Evolutionary conservation across 1,140 invertebrate genomes (phyloP).

Genomic region (Philaenus spumarius): DNA sequence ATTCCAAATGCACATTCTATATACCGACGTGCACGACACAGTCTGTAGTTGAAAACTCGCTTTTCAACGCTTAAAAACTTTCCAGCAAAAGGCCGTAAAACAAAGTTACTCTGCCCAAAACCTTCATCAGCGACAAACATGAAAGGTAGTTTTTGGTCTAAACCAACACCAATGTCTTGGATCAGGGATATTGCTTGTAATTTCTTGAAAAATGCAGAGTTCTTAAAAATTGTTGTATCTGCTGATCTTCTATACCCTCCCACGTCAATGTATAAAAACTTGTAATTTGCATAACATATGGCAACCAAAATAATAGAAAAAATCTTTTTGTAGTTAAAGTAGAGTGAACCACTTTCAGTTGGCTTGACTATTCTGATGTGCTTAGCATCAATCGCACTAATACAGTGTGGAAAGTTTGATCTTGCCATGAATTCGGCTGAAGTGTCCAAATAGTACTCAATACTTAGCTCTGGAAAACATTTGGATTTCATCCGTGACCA

Average conservation of each 20-base stretch:
- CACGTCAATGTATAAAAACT: too few relatives aligned
- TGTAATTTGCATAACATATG: too few relatives aligned
- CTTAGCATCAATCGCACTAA: constrained; percentile 43
- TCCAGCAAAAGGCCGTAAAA: constrained; percentile 30
- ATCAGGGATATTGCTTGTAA: too few relatives aligned
- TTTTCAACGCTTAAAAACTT: constrained; percentile 23
- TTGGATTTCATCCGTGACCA: constrained; percentile 21
- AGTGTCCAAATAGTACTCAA: constrained; percentile 25
- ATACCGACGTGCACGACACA: constrained; percentile 30
- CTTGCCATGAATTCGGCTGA: background rate
- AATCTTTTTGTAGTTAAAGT: constrained; percentile 27
- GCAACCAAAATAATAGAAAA: constrained; percentile 39
- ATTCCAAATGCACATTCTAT: constrained; percentile 43
- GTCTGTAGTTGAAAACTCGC: constrained; percentile 38
- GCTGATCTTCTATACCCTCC: too few relatives aligned
- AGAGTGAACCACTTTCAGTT: constrained; percentile 19
- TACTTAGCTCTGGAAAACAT: background rate
- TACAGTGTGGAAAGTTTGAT: constrained; percentile 40
- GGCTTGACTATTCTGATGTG: constrained; percentile 24
- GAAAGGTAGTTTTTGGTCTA: too few relatives aligned
- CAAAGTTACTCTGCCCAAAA: constrained; percentile 34
- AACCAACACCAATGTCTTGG: too few relatives aligned
- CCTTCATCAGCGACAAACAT: constrained; percentile 38
- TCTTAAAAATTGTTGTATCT: too few relatives aligned
- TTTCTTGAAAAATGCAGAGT: too few relatives aligned